phyloP scores from a whole-genome alignment of 2,797 vertebrate species.

The Leptodactylus fallax region DNA sequence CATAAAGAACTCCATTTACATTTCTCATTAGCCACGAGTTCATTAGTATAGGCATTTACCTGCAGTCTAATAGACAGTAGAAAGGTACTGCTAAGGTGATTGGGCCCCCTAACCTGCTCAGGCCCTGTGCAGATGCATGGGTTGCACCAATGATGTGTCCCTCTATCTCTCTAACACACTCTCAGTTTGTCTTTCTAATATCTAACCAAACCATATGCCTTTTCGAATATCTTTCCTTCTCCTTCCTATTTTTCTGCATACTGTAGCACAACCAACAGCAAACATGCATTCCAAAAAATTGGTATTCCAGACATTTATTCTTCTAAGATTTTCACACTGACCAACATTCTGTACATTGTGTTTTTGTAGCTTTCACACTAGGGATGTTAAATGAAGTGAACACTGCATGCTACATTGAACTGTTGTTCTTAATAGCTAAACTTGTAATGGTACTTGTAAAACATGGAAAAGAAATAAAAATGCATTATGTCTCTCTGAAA shows the following conservation, averaged over 20 bases:
- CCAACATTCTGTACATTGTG: slow-evolving; percentile 52
- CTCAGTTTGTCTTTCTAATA: neutral
- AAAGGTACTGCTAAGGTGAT: too few relatives aligned
- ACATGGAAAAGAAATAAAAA: slow-evolving; percentile 63
- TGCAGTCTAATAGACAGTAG: too few relatives aligned
- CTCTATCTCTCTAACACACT: too few relatives aligned
- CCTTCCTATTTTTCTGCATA: neutral
- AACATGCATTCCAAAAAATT: slow-evolving; percentile 28
- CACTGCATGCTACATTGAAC: slow-evolving; percentile 61
- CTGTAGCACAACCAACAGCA: neutral
- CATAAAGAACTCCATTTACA: too few relatives aligned
- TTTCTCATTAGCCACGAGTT: too few relatives aligned
- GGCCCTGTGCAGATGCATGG: too few relatives aligned
- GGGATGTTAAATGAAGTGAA: slow-evolving; percentile 63
- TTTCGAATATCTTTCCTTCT: neutral
- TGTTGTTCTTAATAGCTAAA: slow-evolving; percentile 58
- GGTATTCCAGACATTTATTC: slow-evolving; percentile 45
- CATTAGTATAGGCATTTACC: too few relatives aligned
- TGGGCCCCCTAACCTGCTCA: too few relatives aligned
- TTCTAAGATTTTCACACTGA: slow-evolving; percentile 52
- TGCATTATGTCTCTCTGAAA: slow-evolving; percentile 35
- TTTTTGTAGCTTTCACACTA: slow-evolving; percentile 54
- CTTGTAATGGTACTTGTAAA: slow-evolving; percentile 57
- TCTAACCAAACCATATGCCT: neutral
- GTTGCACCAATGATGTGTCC: too few relatives aligned